Base-by-base conservation (phyloP, 2,113 vertebrate genomes). In the Emberiza fucata region DNA sequence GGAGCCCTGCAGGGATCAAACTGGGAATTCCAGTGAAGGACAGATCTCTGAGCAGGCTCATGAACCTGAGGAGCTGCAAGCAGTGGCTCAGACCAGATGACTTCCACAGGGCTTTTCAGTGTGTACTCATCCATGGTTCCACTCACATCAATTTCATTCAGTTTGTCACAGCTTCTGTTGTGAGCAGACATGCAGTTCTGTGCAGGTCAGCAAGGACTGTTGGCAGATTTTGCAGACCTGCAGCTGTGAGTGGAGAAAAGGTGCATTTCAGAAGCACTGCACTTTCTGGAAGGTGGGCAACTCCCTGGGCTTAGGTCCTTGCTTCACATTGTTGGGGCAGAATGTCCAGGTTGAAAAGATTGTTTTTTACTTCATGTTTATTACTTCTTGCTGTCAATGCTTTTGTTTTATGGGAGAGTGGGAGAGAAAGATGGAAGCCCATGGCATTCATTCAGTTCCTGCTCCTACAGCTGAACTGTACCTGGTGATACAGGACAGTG, bases 401-500 rank as follows among this genome's bases (percentile, higher is more conserved):
- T 68, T 8, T 25, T 42, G 28, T 60, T 63, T 54, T 54, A 8
- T 37, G 54, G 35, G 11, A 39, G 19, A 1, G 3, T 23, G 56
- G 35, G 47, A 66, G 27, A 33, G 48, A 20, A 71, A 12, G 35
- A 33, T 37, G 71, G 60, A 33, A 61, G 7, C 9, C 2, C 1
- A 1, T 28, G 50, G 47, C 13, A 6, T 54, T 50, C 18, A 17
- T 56, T 73, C 50, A 22, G 5, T 20, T 64, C 20, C 68, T 72
- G 35, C 29, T 76, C 22, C 44, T 72, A 14, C 2, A 3, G 3
- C 6, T 37, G 54, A 72, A 8, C 19, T 0, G 0, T n/a, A 4
- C 8, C 4, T 54, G 39, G 17, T 60, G 63, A 27, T 12, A 28
- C 12, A 85, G 33, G 14, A 37, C 29, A 16, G 3, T 13, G 12